phyloP scores from a whole-genome alignment of 2,113 vertebrate species.

The Scomber japonicus region DNA sequence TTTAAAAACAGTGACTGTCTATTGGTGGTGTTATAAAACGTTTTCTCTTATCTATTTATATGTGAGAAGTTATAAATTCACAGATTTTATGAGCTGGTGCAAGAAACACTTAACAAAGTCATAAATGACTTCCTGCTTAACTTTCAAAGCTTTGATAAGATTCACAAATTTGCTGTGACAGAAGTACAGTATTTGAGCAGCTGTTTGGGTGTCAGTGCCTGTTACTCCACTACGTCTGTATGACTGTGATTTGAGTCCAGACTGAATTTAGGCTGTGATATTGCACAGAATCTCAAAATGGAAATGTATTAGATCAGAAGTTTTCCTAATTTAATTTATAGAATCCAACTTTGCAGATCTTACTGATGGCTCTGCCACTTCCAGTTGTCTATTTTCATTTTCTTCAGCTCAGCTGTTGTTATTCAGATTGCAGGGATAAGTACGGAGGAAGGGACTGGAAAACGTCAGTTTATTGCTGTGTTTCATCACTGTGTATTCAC shows the following conservation, averaged over 20 bases:
- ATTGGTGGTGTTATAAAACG: slow-evolving; percentile 37
- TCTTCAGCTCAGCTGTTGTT: slow-evolving; percentile 22
- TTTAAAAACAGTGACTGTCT: slow-evolving; percentile 29
- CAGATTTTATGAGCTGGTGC: slow-evolving; percentile 57
- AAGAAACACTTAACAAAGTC: slow-evolving; percentile 56
- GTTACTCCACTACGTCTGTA: slow-evolving; percentile 10
- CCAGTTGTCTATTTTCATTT: slow-evolving; percentile 35
- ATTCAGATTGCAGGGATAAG: slow-evolving; percentile 1
- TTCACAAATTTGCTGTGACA: slow-evolving; percentile 41
- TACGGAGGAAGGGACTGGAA: not conserved
- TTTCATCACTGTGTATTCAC: slow-evolving; percentile 23
- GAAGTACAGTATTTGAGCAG: slow-evolving; percentile 8
- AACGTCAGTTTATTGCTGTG: slow-evolving; percentile 13
- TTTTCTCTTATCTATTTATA: slow-evolving; percentile 43
- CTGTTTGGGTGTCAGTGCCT: slow-evolving; percentile 44
- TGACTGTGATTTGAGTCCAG: slow-evolving; percentile 24
- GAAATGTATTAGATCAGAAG: slow-evolving; percentile 55
- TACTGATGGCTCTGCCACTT: slow-evolving; percentile 14
- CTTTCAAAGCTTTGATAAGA: slow-evolving; percentile 52
- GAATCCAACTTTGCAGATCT: slow-evolving; percentile 29
- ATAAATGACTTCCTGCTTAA: slow-evolving; percentile 66
- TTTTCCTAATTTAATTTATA: slow-evolving; percentile 51
- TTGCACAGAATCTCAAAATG: slow-evolving; percentile 48
- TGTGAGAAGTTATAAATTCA: slow-evolving; percentile 55
- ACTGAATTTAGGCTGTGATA: slow-evolving; percentile 32